Evolutionary conservation across 2,113 vertebrate species (phyloP), one percentile per base, ranked within the genome.

Genomic region (Albula glossodonta): DNA sequence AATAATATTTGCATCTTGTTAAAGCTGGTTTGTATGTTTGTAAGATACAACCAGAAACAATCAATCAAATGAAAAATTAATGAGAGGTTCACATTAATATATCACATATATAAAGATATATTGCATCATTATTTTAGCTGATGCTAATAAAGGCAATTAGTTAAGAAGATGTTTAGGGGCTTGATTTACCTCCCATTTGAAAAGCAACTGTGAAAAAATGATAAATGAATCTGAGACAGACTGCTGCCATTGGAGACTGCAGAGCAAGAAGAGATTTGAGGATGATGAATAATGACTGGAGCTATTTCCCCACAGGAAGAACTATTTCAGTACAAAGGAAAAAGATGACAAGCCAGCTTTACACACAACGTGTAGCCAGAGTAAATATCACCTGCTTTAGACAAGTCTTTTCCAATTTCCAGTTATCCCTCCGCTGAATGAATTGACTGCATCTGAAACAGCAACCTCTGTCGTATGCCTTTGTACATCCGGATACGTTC

Each of bases 161-260:
- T 74, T n/a, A 74, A 22, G 70, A 22, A 9, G 11, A 8, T 25
- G 70, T 74, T 74, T 74, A 74, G 70, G 70, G 70, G 25, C 19
- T 31, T 2, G 70, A n/a, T 74, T n/a, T 10, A 31, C 5, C 31
- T 6, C 70, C 70, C n/a, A 6, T 74, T 74, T 74, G 70, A 81
- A 60, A 17, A 66, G 91, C 90, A 86, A 89, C 86, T 90, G 88
- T 92, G 93, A 92, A 80, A 87, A 89, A 22, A 92, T 93, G 92
- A 94, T 94, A 92, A 95, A 95, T 87, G 81, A 92, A 87, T 91
- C 86, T 78, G 88, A 93, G 93, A 92, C 86, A 90, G 93, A 93
- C 88, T 89, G 88, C 92, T 93, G 92, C 93, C 91, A 84, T 85
- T 86, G 86, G 90, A 90, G 57, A 84, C 86, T 87, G 53, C 51